Evolutionary conservation across 2,113 vertebrate species (phyloP), one percentile per base, ranked within the genome.

Genomic region (Vicugna pacos): DNA sequence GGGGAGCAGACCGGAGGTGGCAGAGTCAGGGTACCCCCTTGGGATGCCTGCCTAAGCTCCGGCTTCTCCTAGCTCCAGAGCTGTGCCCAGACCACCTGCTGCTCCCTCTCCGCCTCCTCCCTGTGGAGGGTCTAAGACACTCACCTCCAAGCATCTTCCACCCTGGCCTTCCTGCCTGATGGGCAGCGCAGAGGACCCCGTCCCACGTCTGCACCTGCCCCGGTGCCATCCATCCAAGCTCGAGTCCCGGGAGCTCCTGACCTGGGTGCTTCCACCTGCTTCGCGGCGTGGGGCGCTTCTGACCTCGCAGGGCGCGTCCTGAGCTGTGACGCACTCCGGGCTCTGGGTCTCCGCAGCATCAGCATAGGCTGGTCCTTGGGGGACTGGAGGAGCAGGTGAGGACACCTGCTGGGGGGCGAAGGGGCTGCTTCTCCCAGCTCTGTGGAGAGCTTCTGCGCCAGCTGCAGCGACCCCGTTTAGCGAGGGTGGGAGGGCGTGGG

Each of bases 61-160:
- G 81, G 20, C 54, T 60, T 76, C 81, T 72, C 35, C 42, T 14
- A 32, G 24, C 28, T 60, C 52, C 72, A 69, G 2, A 35, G 19
- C 65, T 65, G 52, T 0, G 14, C 30, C 65, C 67, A 5, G 10
- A 6, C 17, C 11, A 5, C 22, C 35, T 0, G 7, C 46, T 70
- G 64, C 19, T 83, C 26, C 35, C 60, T 91, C 56, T 54, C 35
- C 5, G 8, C 17, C 13, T 62, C 32, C 65, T 56, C 50, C 64
- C 83, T 30, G 8, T 0, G 20, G 42, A 70, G 72, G n/a, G 11
- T 17, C 60, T 35, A 26, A 77, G 83, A 64, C 32, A 56, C 82
- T 52, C 11, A 20, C 28, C 15, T 80, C 22, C 10, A 38, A 24
- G n/a, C 1, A 62, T 14, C 42, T 62, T 20, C n/a, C 26, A 70